These are phyloP conservation scores for Rhinoderma darwinii DNA, from an alignment of 2,113 vertebrate species.

Conservation along the genomic window DNA sequence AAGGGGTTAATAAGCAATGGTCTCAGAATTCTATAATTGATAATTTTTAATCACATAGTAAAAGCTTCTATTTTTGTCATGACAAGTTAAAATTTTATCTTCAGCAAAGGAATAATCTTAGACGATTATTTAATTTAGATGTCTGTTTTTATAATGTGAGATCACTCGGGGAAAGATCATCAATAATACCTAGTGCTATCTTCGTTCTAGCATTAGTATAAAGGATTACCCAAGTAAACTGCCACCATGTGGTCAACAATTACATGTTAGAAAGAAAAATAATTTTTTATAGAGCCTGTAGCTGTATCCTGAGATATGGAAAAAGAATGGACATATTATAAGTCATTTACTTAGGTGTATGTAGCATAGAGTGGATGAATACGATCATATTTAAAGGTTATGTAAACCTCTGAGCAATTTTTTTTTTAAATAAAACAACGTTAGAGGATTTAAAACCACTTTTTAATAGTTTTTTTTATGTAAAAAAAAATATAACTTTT, in stretches of 20 bases:
- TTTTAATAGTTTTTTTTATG: too few species aligned
- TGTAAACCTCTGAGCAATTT: too few species aligned
- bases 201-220: neutral
- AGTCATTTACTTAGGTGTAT: neutral
- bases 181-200: constrained; percentile 11
- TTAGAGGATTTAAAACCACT: too few species aligned
- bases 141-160: neutral
- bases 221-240: constrained; percentile 24
- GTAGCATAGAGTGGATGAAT: neutral
- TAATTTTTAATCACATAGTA: neutral
- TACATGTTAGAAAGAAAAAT: constrained; percentile 2
- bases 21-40: neutral
- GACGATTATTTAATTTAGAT: neutral
- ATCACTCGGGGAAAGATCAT: neutral
- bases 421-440: too few species aligned
- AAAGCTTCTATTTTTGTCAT: neutral
- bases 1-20: too few species aligned
- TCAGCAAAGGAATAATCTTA: neutral
- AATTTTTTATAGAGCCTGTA: neutral
- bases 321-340: too few species aligned
- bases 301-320: neutral
- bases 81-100: neutral
- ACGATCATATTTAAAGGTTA: too few species aligned
- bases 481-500: neutral
- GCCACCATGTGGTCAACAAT: constrained; percentile 54